Evolutionary conservation across 2,113 vertebrate species (phyloP), one percentile per base, ranked within the genome.

Genomic region (Sylvia atricapilla): DNA sequence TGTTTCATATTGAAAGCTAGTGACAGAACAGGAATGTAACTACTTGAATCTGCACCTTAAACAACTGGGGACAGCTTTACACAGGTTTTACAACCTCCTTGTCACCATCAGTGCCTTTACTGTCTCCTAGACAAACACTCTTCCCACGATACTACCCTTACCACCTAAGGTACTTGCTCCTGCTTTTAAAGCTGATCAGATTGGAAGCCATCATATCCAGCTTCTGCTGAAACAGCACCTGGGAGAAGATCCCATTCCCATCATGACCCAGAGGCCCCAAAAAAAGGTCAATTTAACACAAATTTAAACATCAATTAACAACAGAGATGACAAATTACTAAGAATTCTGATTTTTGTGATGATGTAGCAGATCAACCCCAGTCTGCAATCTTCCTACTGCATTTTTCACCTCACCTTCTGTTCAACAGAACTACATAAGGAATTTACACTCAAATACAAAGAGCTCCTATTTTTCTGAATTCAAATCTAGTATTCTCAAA

Each of bases 251-350:
- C 58, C 25, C 5, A 0, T 8, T 90, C n/a, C 63, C 63, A 37
- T 24, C 13, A 13, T 4, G 15, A 72, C 31, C 73, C 1, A 0
- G 47, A 53, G 22, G 49, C 49, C 33, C 43, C 5, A 5, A 13
- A 44, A 39, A 55, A 59, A 50, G 35, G 91, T n/a, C 20, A 43
- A 79, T 68, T 84, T 70, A 82, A 87, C 53, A 83, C 30, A 35
- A 83, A 67, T 20, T 84, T 60, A 74, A 81, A 87, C 10, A 67
- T 6, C 53, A 78, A 84, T 67, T 68, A 93, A 53, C 62, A 76
- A 39, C 35, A 5, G 14, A 82, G 52, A 64, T 8, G 62, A 50
- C 7, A 12, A 92, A 66, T 62, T 27, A 22, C 41, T 62, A 17
- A 13, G 30, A 37, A 78, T 77, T 74, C 59, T 86, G n/a, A 33